Base-by-base conservation (phyloP, 2,888 invertebrate species). In the Agriopis marginaria region DNA sequence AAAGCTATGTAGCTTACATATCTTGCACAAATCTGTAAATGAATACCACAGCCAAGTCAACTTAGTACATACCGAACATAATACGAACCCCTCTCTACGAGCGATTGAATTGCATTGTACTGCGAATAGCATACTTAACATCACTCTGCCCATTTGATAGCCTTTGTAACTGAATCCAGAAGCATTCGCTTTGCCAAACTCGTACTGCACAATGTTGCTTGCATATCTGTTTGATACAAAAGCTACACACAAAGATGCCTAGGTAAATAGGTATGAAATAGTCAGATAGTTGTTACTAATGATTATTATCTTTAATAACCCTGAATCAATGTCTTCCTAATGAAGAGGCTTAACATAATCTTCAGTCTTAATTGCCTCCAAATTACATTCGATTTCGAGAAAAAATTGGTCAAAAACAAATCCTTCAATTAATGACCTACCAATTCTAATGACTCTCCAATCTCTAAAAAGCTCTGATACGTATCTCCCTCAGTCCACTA, bases 391-490 rank as follows among this genome's bases (percentile, higher is more conserved):
- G 17, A 60, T 44, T 55, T 64, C 55, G 32, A 55, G 54, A 54
- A 55, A 64, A 56, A 32, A 39, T 50, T 7, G 59, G 32, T 14
- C 49, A 61, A 50, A 68, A 68, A 44, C 54, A 68, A 64, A 55
- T 64, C 50, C 17, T 51, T 56, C 49, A 66, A 65, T 65, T 62
- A 70, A 68, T 40, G 53, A 51, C 17, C 53, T n/a, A 61, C 40
- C 71, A 55, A 49, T 60, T 68, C 68, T 68, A 71, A 66, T 66
- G 59, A 55, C 45, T 14, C 40, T 60, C 40, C 42, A 60, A 59
- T 60, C 50, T 47, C 23, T 60, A 68, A 67, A 62, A 68, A 56
- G 63, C 50, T 59, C 45, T 49, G 60, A 70, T 68, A 72, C 69
- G 17, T 23, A 70, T 73, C 66, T 67, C 45, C 45, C 54, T 42